Evolutionary conservation across 2,888 invertebrate genomes (phyloP).

Genomic region (Heteropelma amictum): DNA sequence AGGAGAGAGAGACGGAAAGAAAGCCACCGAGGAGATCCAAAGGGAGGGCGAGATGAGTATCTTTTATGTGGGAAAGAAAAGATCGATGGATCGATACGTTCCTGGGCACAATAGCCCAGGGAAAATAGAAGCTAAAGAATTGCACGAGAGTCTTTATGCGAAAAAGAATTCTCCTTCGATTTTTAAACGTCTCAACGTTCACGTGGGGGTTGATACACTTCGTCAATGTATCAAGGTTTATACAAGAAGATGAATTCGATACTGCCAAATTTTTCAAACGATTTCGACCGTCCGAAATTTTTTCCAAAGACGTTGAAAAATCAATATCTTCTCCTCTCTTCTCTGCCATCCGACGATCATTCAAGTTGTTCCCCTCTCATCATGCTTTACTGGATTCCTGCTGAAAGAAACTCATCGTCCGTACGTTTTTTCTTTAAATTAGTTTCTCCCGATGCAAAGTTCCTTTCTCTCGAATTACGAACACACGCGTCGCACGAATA

Average conservation of each 20-base stretch:
- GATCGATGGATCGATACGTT: constrained; percentile 49
- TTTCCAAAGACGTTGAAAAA: constrained; percentile 15
- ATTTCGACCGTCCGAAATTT: constrained; percentile 13
- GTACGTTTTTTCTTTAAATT: not conserved
- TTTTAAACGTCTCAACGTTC: constrained; percentile 15
- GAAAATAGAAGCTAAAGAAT: constrained; percentile 44
- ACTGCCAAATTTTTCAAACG: constrained; percentile 26
- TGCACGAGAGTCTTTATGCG: not conserved
- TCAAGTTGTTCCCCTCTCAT: constrained; percentile 16
- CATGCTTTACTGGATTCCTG: constrained; percentile 12
- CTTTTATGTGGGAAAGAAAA: constrained; percentile 53
- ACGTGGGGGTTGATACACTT: constrained; percentile 25
- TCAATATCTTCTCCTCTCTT: constrained; percentile 4
- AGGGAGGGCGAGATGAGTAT: constrained; percentile 47
- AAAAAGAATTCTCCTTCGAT: constrained; percentile 35
- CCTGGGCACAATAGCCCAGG: constrained; percentile 43
- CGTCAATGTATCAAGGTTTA: too few species aligned
- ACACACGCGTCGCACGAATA: not conserved
- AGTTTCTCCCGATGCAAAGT: not conserved
- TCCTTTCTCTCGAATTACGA: constrained; percentile 10
- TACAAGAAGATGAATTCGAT: constrained; percentile 28
- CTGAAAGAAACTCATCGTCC: constrained; percentile 15
- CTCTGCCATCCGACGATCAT: not conserved
- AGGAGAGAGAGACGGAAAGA: constrained; percentile 41
- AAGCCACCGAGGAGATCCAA: too few species aligned